Evolutionary conservation across 2,888 invertebrate species (phyloP).

Genomic region (Drosophila nr. perissopoda): DNA sequence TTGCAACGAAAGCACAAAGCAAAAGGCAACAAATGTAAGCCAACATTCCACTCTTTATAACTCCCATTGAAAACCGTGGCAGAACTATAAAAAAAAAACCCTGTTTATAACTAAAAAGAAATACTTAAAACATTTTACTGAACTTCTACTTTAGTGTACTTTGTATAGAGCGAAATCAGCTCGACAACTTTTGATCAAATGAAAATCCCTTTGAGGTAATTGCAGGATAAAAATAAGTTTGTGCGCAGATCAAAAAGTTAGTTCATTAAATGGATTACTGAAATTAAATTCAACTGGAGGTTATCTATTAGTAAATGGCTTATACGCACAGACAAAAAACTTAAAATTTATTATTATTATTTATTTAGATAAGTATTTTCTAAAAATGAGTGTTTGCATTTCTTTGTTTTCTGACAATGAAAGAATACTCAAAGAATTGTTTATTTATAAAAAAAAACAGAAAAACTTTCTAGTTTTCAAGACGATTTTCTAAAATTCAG

Average conservation of each 20-base stretch:
- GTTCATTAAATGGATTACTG: neutral
- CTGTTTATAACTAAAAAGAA: neutral
- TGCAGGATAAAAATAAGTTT: neutral
- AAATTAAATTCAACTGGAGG: neutral
- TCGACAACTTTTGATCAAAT: neutral
- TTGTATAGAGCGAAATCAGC: neutral
- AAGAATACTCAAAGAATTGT: rapidly evolving
- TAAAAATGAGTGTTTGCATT: neutral
- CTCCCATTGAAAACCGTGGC: conserved; percentile 1
- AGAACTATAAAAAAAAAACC: neutral
- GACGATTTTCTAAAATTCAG: neutral
- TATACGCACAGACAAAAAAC: rapidly evolving
- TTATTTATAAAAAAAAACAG: neutral
- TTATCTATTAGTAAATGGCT: neutral
- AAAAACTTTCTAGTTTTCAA: neutral
- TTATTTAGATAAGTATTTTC: neutral
- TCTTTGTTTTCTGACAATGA: neutral
- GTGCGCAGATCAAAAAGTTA: neutral
- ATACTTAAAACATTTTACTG: neutral
- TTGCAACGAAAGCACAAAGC: conserved; percentile 25
- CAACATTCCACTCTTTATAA: neutral
- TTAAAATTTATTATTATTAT: too few relatives aligned
- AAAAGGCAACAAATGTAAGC: conserved; percentile 10
- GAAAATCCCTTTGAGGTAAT: neutral
- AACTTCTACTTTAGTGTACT: neutral